Percentiles rank a stretch among this genome's conserved stretches.
Evolutionary conservation across 2,888 invertebrate genomes (phyloP).

Genomic region (Drosophila atripex): DNA sequence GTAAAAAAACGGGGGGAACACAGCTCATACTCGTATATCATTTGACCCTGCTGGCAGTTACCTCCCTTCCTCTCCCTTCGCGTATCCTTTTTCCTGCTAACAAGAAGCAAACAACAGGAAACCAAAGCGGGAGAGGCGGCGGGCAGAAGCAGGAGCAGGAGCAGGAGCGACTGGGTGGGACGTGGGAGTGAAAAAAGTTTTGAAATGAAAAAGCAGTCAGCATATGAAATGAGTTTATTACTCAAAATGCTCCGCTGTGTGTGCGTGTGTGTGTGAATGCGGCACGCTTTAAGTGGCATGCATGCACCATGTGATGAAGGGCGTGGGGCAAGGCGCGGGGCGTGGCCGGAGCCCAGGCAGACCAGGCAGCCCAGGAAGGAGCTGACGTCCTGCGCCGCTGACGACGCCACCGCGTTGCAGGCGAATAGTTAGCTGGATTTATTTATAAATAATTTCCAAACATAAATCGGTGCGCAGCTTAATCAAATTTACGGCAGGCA

Average conservation of each 20-base stretch:
- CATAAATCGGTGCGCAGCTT: conserved; percentile 55
- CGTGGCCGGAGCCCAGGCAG: conserved; percentile 1
- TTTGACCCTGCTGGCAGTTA: conserved; percentile 50
- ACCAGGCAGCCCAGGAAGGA: conserved; percentile 14
- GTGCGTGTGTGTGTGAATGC: conserved; percentile 31
- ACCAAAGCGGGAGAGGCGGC: conserved; percentile 32
- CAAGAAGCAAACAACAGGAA: conserved; percentile 64
- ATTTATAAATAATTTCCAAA: conserved; percentile 72
- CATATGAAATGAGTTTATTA: conserved; percentile 79
- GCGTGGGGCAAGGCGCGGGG: not conserved
- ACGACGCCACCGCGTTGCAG: conserved; percentile 38
- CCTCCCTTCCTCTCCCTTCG: conserved; percentile 1
- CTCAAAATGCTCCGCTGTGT: conserved; percentile 63
- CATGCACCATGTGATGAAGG: conserved; percentile 51
- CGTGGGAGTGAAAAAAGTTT: conserved; percentile 55
- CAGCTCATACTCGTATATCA: conserved; percentile 67
- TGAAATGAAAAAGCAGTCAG: conserved; percentile 79
- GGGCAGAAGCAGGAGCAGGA: not conserved
- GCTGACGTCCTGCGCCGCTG: conserved; percentile 27
- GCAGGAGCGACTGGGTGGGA: not conserved
- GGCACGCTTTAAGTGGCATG: conserved; percentile 68
- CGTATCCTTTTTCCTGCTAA: conserved; percentile 48
- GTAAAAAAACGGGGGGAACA: conserved; percentile 30
- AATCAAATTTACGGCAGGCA: conserved; percentile 61
- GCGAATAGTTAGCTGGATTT: conserved; percentile 63